These are phyloP conservation scores for Blera fallax DNA, from an alignment of 2,888 invertebrate species.

Conservation along the genomic window DNA sequence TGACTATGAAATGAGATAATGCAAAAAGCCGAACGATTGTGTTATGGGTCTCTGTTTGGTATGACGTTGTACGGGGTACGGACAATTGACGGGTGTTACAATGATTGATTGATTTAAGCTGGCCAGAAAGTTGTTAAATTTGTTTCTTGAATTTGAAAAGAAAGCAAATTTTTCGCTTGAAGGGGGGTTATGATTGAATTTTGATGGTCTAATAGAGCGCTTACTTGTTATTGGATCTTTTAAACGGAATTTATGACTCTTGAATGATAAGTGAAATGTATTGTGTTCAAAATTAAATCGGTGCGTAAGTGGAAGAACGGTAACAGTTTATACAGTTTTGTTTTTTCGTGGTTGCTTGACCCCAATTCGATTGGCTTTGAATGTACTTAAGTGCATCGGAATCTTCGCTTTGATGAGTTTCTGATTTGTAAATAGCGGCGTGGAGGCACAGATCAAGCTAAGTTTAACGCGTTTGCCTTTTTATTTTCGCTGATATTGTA, in stretches of 20 bases:
- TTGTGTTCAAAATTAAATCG: background rate
- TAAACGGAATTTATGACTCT: background rate
- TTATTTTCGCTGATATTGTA: too few relatives aligned
- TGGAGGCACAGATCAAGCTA: too few relatives aligned
- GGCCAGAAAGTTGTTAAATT: background rate
- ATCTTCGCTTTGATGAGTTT: too few relatives aligned
- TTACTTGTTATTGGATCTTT: background rate
- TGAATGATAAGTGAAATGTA: background rate
- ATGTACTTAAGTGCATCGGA: too few relatives aligned
- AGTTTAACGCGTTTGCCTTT: too few relatives aligned
- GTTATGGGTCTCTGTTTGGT: background rate
- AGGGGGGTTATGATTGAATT: background rate
- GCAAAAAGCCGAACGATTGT: slow-evolving; percentile 3
- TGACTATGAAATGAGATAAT: slow-evolving; percentile 30
- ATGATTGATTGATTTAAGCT: slow-evolving; percentile 53
- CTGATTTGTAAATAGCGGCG: too few relatives aligned
- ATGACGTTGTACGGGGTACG: too few relatives aligned
- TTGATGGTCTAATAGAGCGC: background rate
- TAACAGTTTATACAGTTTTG: too few relatives aligned
- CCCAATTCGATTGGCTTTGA: too few relatives aligned
- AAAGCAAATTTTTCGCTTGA: slow-evolving; percentile 9
- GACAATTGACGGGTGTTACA: slow-evolving; percentile 43
- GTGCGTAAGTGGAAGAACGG: too few relatives aligned
- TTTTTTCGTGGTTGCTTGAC: too few relatives aligned
- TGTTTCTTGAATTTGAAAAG: background rate